Evolutionary conservation across 2,113 vertebrate species (phyloP).

Genomic region (Chloropsis hardwickii): DNA sequence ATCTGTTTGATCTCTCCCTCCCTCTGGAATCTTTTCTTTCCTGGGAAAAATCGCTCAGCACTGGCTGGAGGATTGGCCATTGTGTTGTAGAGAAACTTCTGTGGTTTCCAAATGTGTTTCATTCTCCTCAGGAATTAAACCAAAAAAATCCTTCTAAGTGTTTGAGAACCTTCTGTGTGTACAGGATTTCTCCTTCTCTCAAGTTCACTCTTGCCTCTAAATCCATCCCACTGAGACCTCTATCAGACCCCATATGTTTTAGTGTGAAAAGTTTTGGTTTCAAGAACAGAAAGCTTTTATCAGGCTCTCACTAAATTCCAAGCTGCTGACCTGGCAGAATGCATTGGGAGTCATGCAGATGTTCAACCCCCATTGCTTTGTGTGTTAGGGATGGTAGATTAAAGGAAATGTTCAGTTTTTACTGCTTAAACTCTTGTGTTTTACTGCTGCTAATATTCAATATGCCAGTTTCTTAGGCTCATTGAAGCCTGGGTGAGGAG

Average conservation of each 20-base stretch:
- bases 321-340: not conserved
- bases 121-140: conserved; percentile 16
- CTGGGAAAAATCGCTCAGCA: not conserved
- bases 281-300: not conserved
- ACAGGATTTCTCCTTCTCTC: conserved; percentile 16
- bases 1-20: conserved; percentile 13
- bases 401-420: not conserved
- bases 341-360: not conserved
- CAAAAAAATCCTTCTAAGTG: not conserved
- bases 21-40: conserved; percentile 44
- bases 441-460: not conserved
- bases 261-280: not conserved
- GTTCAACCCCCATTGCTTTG: not conserved
- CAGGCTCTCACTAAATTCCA: not conserved
- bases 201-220: not conserved
- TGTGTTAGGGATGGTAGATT: not conserved
- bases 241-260: not conserved
- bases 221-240: not conserved
- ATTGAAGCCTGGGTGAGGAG: not conserved
- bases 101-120: not conserved
- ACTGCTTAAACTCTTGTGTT: not conserved
- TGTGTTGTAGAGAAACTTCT: not conserved
- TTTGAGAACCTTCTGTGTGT: not conserved
- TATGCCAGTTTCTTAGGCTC: not conserved
- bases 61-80: conserved; percentile 28